phyloP scores from a whole-genome alignment of 1,140 invertebrate species.

The Stenopsyche tienmushanensis region DNA sequence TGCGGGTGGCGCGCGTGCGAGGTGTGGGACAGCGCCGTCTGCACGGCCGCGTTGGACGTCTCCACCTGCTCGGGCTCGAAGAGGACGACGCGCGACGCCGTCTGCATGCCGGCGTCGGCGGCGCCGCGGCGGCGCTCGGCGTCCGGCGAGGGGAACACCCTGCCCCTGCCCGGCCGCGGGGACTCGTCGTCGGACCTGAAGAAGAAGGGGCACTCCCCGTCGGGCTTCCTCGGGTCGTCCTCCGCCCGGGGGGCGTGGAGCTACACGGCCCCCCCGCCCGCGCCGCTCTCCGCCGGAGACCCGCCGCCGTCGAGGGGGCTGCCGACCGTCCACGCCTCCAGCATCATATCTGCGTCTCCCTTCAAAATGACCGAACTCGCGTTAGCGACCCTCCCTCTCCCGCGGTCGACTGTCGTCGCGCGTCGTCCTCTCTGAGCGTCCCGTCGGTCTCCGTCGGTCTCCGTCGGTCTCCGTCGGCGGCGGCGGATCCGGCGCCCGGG shows the following conservation, averaged over 20 bases:
- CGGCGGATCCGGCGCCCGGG: too few species aligned
- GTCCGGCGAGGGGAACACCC: neutral
- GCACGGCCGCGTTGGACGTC: slow-evolving; percentile 2
- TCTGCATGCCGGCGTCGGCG: slow-evolving; percentile 29
- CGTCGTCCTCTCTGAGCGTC: too few species aligned
- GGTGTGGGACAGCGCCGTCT: slow-evolving; percentile 5
- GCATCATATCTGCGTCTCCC: slow-evolving; percentile 42
- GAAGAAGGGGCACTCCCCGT: too few species aligned
- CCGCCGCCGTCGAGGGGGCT: slow-evolving; percentile 33
- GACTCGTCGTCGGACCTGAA: neutral
- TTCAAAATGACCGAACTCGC: too few species aligned
- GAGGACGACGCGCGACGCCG: slow-evolving; percentile 7
- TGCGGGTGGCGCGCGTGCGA: too few species aligned
- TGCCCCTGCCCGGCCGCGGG: neutral
- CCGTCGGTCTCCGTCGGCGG: too few species aligned
- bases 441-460: too few species aligned
- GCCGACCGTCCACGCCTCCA: slow-evolving; percentile 39
- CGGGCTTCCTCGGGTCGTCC: too few species aligned
- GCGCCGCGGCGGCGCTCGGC: neutral
- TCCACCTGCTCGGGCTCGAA: slow-evolving; percentile 2
- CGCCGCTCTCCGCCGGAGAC: slow-evolving; percentile 28
- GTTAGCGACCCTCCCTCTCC: too few species aligned
- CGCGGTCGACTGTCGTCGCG: too few species aligned
- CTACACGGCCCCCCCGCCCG: slow-evolving; percentile 34
- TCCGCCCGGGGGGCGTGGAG: slow-evolving; percentile 25